Percentiles rank a stretch among this genome's conserved stretches.
These are phyloP conservation scores for Mystacornis crossleyi DNA, from an alignment of 2,113 vertebrate species.

Conservation along the genomic window DNA sequence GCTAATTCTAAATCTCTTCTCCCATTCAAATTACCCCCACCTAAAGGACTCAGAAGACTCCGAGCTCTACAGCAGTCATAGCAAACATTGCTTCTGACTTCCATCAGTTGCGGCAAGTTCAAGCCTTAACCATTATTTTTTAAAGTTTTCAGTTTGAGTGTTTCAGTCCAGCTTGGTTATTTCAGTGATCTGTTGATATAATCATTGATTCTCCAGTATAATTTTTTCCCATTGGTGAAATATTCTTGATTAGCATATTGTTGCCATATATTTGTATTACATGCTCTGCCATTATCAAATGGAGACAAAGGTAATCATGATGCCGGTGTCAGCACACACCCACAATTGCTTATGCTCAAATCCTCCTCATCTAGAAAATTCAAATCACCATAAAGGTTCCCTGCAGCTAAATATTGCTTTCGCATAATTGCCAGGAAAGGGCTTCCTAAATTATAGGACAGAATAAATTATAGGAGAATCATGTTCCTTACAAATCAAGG, in stretches of 20 bases:
- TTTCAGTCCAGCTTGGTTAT: neutral
- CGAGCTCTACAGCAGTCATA: neutral
- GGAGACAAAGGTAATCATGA: constrained; percentile 12
- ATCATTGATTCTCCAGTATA: neutral
- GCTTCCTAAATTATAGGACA: constrained; percentile 28
- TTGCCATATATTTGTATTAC: neutral
- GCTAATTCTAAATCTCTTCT: neutral
- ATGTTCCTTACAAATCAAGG: neutral
- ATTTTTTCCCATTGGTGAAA: neutral
- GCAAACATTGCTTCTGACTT: neutral
- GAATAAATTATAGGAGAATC: constrained; percentile 54
- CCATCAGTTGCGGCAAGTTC: neutral
- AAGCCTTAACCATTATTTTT: neutral
- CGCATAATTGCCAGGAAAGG: constrained; percentile 44
- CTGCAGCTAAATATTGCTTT: constrained; percentile 54
- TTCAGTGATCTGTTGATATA: neutral
- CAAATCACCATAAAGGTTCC: constrained; percentile 29
- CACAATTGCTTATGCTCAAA: constrained; percentile 20
- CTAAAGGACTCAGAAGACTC: neutral
- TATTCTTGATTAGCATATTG: neutral
- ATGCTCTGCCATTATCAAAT: neutral
- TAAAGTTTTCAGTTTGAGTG: neutral
- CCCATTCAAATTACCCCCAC: neutral
- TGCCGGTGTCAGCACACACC: constrained; percentile 7
- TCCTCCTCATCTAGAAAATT: constrained; percentile 44